phyloP scores from a whole-genome alignment of 1,140 invertebrate genomes.

The Pseudoatta argentina region DNA sequence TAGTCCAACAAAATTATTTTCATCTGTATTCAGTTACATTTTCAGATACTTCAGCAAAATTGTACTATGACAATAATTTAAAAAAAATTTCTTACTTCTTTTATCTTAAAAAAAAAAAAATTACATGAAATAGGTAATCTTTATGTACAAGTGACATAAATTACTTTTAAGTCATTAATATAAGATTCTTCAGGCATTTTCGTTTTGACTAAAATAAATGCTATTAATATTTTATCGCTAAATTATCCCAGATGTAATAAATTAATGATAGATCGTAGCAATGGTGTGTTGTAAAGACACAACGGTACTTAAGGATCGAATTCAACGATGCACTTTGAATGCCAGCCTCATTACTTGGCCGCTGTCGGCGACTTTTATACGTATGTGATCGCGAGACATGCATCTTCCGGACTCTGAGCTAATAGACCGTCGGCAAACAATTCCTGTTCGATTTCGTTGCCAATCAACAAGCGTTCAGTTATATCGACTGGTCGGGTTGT shows the following conservation, averaged over 20 bases:
- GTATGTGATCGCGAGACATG: conserved; percentile 58
- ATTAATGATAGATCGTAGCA: conserved; percentile 36
- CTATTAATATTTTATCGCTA: conserved; percentile 20
- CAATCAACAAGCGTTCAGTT: conserved; percentile 62
- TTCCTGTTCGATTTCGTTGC: conserved; percentile 73
- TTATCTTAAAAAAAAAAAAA: neutral
- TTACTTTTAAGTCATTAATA: neutral
- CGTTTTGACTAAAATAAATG: neutral
- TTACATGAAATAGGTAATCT: neutral
- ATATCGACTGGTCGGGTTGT: conserved; percentile 16
- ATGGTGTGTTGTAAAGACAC: conserved; percentile 1
- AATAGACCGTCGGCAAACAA: conserved; percentile 71
- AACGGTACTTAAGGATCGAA: conserved; percentile 36
- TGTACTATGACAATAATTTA: too few relatives aligned
- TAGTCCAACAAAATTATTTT: too few relatives aligned
- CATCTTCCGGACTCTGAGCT: conserved; percentile 67
- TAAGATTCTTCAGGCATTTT: neutral
- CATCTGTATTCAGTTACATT: too few relatives aligned
- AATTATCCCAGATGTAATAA: conserved; percentile 33
- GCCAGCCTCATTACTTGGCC: conserved; percentile 60
- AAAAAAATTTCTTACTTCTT: neutral
- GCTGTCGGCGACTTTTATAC: conserved; percentile 25
- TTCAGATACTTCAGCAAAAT: too few relatives aligned
- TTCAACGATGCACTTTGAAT: conserved; percentile 38
- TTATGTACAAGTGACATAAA: conserved; percentile 12